These are phyloP conservation scores for Bombus sylvicola DNA, from an alignment of 1,140 invertebrate genomes.

Conservation along the genomic window DNA sequence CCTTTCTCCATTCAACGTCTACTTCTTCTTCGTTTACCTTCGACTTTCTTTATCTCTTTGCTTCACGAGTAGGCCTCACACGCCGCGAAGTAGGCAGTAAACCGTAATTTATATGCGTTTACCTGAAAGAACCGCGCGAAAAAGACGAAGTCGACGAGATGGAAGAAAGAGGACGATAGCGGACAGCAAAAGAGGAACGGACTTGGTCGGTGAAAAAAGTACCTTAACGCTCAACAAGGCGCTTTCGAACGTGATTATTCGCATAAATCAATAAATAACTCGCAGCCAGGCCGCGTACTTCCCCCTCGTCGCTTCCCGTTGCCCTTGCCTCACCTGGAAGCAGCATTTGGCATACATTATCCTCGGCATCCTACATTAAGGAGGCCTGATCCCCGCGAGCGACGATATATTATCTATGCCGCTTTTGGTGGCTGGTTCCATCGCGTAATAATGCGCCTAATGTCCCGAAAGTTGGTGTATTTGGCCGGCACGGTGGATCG, in stretches of 20 bases:
- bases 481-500: slow-evolving; percentile 39
- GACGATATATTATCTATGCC: slow-evolving; percentile 71
- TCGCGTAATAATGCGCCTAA: slow-evolving; percentile 68
- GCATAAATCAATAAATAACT: slow-evolving; percentile 74
- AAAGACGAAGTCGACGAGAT: background rate
- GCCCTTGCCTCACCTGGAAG: slow-evolving; percentile 47
- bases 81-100: slow-evolving; percentile 56
- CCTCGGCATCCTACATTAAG: slow-evolving; percentile 52
- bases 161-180: background rate
- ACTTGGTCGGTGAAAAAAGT: slow-evolving; percentile 50
- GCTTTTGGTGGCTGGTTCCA: slow-evolving; percentile 63
- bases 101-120: slow-evolving; percentile 63
- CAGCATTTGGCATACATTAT: slow-evolving; percentile 69
- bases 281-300: slow-evolving; percentile 17
- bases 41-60: background rate
- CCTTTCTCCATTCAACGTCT: slow-evolving; percentile 3
- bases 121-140: background rate
- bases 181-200: slow-evolving; percentile 27
- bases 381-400: slow-evolving; percentile 59
- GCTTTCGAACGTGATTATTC: slow-evolving; percentile 74
- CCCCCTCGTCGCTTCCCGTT: background rate
- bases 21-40: background rate
- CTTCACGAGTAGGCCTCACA: slow-evolving; percentile 21
- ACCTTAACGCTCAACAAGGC: slow-evolving; percentile 63
- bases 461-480: slow-evolving; percentile 62